phyloP scores from a whole-genome alignment of 2,113 vertebrate genomes.

The Tachuris rubrigastra region DNA sequence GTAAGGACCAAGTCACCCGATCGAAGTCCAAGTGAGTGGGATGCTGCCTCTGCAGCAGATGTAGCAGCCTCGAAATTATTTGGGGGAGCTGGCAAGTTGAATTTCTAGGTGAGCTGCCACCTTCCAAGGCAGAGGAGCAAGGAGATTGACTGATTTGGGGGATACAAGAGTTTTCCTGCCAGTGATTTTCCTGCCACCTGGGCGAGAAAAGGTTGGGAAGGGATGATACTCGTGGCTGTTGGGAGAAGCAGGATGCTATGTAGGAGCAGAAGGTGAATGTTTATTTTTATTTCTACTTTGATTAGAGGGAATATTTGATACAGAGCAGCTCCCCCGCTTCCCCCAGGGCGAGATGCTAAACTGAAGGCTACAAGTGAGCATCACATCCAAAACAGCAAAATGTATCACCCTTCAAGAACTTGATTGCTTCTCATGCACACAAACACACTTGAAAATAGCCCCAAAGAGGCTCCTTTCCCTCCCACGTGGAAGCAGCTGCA shows the following conservation, averaged over 20 bases:
- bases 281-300: not conserved
- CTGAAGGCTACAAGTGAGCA: conserved; percentile 24
- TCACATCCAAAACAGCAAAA: not conserved
- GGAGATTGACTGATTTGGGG: not conserved
- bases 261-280: not conserved
- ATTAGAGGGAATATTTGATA: not conserved
- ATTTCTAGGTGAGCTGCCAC: not conserved
- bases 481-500: conserved; percentile 38
- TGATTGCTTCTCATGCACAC: not conserved
- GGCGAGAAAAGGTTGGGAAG: not conserved
- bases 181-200: not conserved
- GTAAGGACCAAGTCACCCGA: not conserved
- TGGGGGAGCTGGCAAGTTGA: not conserved
- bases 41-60: not conserved
- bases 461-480: not conserved
- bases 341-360: not conserved
- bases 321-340: not conserved
- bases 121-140: not conserved
- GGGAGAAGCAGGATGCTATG: not conserved
- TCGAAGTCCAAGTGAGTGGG: not conserved
- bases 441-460: not conserved
- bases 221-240: not conserved
- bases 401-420: not conserved
- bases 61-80: not conserved
- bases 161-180: not conserved